phyloP scores from a whole-genome alignment of 2,888 invertebrate species.

The Xiphydria camelus region DNA sequence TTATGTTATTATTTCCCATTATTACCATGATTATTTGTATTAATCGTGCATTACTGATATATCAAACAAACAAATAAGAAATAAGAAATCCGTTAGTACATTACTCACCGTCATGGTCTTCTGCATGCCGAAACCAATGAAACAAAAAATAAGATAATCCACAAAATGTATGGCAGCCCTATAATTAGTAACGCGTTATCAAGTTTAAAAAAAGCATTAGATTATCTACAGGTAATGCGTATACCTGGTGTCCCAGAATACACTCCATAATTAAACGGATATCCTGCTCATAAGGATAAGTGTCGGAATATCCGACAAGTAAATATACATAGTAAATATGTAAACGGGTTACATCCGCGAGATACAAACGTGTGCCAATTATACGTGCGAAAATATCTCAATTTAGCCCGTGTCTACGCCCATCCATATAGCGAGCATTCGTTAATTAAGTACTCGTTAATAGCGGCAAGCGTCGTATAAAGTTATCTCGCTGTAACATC shows the following conservation, averaged over 20 bases:
- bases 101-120: constrained; percentile 27
- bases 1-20: background rate
- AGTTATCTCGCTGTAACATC: constrained; percentile 24
- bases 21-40: constrained; percentile 14
- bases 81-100: constrained; percentile 6
- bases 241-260: too few species aligned
- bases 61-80: constrained; percentile 1
- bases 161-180: background rate
- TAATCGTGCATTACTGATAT: constrained; percentile 2
- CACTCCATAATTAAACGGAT: too few species aligned
- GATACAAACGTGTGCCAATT: too few species aligned
- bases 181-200: background rate
- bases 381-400: background rate
- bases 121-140: constrained; percentile 11
- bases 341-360: too few species aligned
- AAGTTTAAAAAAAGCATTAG: too few species aligned
- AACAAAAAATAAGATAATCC: too few species aligned
- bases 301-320: too few species aligned
- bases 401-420: too few species aligned
- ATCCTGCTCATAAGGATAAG: too few species aligned
- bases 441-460: constrained; percentile 39
- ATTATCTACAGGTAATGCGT: too few species aligned
- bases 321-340: too few species aligned
- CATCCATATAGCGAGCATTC: too few species aligned
- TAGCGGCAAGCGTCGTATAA: constrained; percentile 26